These are phyloP conservation scores for Eupeodes latifasciatus DNA, from an alignment of 2,888 invertebrate species.

Conservation along the genomic window DNA sequence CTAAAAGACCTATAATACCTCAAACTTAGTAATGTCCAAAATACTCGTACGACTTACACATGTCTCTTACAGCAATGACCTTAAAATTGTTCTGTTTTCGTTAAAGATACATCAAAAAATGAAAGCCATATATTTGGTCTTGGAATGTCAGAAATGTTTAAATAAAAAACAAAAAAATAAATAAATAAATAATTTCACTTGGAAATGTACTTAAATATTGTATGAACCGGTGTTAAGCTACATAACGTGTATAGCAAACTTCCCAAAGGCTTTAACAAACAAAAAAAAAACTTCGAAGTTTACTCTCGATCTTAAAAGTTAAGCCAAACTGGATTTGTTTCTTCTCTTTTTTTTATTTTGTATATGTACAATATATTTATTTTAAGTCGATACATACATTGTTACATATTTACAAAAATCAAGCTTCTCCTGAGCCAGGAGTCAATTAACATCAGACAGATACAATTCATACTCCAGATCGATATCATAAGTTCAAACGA, in stretches of 20 bases:
- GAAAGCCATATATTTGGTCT: slow-evolving; percentile 41
- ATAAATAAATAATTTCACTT: slow-evolving; percentile 54
- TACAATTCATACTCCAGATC: neutral
- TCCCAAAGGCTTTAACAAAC: slow-evolving; percentile 10
- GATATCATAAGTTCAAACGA: neutral
- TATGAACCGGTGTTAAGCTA: slow-evolving; percentile 53
- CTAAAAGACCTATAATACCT: neutral
- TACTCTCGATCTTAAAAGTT: slow-evolving; percentile 68
- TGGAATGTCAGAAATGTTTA: slow-evolving; percentile 48
- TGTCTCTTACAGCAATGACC: slow-evolving; percentile 6
- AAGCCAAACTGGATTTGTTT: slow-evolving; percentile 52
- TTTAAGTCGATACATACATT: neutral
- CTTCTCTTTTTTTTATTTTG: slow-evolving; percentile 19
- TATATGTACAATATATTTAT: slow-evolving; percentile 13
- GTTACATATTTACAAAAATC: neutral
- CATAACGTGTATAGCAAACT: slow-evolving; percentile 24
- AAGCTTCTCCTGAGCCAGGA: slow-evolving; percentile 26
- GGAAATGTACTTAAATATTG: slow-evolving; percentile 32
- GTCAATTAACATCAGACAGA: slow-evolving; percentile 50
- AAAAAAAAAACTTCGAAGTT: slow-evolving; percentile 20
- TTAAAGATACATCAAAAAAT: slow-evolving; percentile 29
- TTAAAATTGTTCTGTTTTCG: slow-evolving; percentile 20
- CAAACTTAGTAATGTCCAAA: neutral
- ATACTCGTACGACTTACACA: neutral
- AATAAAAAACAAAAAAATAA: neutral